Evolutionary conservation across 2,113 vertebrate genomes (phyloP).

Genomic region (Cyanoderma ruficeps): DNA sequence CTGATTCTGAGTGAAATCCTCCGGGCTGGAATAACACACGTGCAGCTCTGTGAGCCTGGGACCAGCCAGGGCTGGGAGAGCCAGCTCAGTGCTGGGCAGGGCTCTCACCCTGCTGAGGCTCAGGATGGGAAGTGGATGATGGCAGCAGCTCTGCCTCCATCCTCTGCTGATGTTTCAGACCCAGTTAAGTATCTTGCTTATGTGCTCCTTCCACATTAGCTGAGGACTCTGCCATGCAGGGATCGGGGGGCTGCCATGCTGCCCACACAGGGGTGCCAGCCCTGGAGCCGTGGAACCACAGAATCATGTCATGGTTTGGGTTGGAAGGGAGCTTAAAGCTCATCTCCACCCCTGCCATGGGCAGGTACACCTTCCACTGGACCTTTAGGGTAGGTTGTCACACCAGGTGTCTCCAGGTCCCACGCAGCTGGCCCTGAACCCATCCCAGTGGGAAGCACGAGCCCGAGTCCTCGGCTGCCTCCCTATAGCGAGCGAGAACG

Average conservation of each 20-base stretch:
- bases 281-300: not conserved
- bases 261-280: accelerated
- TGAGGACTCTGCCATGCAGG: accelerated
- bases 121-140: not conserved
- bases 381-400: not conserved
- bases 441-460: not conserved
- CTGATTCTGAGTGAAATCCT: not conserved
- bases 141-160: not conserved
- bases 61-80: accelerated
- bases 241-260: not conserved
- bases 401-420: not conserved
- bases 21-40: not conserved
- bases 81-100: not conserved
- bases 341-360: not conserved
- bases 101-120: not conserved
- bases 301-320: not conserved
- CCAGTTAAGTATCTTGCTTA: accelerated
- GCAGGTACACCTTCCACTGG: not conserved
- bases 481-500: not conserved
- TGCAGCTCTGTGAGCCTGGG: not conserved
- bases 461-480: not conserved
- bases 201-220: not conserved
- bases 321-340: not conserved
- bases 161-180: not conserved
- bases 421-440: not conserved